Evolutionary conservation across 2,113 vertebrate species (phyloP), one percentile per base, ranked within the genome.

Genomic region (Struthidea cinerea): DNA sequence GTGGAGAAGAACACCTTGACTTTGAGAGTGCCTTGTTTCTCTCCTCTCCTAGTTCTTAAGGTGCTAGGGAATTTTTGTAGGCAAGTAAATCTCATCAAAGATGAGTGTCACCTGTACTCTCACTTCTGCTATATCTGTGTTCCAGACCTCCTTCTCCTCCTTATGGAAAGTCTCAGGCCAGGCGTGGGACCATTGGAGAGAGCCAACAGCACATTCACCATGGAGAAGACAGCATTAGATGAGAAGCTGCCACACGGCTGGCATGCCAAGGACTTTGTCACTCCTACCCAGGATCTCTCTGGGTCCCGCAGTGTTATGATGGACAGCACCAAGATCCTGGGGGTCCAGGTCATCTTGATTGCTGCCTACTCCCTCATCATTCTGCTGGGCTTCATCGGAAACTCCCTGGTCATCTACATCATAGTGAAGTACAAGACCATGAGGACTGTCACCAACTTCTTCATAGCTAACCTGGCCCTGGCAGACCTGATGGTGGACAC

Each of bases 381-480:
- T 74, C 97, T 99, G 57, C 97, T 99, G 84, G 99, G 99, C 7
- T 98, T 99, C 88, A 75, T 99, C 1, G 99, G 99, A 14, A 99
- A 99, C 64, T 96, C 98, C 42, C 97, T 99, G 21, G 99, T 99
- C 35, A 98, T 99, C 90, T 99, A 99, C 90, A 99, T 98, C 97
- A 99, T 99, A 44, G 95, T 99, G 86, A 98, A 98, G 84, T 99
- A 99, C 97, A 98, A 97, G 87, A 99, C 98, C 91, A 99, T 99
- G 99, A 98, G 98, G 78, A 99, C 99, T 0, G 99, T 99, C 64
- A 99, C 99, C 79, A 99, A 99, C 96, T 99, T 98, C 97, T 99
- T 99, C 97, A 99, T 99, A 46, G 99, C 98, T 39, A 99, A 99
- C 97, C 96, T 99, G 96, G 99, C 99, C 30, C 90, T 99, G 94